A percentile compares a stretch with the other conserved stretches of the same genome.
phyloP scores from a whole-genome alignment of 2,888 invertebrate genomes.

The Hermaeophaga mercurialis region DNA sequence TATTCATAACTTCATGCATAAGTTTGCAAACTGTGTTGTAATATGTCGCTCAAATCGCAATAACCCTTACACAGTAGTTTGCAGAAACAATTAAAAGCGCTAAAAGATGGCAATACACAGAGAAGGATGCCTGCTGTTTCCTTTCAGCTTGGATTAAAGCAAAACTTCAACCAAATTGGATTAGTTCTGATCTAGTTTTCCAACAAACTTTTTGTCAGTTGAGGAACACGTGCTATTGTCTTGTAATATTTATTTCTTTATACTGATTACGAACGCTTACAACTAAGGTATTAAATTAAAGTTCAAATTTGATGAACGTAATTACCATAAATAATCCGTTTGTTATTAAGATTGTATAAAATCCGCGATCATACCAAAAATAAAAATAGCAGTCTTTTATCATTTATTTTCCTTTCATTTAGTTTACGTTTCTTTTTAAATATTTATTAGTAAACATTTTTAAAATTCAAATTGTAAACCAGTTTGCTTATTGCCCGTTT shows the following conservation, averaged over 20 bases:
- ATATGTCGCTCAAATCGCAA: conserved; percentile 17
- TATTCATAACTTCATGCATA: conserved; percentile 35
- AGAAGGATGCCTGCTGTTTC: conserved; percentile 6
- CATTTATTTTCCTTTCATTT: no score
- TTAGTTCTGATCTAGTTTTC: conserved; percentile 10
- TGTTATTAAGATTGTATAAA: no score
- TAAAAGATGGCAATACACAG: conserved; percentile 8
- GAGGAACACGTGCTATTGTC: not conserved
- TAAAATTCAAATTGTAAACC: no score
- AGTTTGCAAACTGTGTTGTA: conserved; percentile 30
- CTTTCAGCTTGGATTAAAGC: not conserved
- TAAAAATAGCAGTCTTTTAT: no score
- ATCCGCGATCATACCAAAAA: no score
- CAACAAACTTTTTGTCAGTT: not conserved
- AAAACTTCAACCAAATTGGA: conserved; percentile 8
- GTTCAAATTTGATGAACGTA: no score
- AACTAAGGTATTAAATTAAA: no score
- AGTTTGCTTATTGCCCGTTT: no score
- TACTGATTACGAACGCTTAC: no score
- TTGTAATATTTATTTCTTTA: not conserved
- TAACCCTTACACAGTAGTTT: conserved; percentile 5
- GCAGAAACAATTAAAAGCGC: conserved; percentile 8
- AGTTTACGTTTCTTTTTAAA: no score
- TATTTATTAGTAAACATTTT: no score
- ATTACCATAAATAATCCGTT: no score